Conservation (phyloP, 2,888 invertebrate species). For the Ectemnius lituratus region DNA sequence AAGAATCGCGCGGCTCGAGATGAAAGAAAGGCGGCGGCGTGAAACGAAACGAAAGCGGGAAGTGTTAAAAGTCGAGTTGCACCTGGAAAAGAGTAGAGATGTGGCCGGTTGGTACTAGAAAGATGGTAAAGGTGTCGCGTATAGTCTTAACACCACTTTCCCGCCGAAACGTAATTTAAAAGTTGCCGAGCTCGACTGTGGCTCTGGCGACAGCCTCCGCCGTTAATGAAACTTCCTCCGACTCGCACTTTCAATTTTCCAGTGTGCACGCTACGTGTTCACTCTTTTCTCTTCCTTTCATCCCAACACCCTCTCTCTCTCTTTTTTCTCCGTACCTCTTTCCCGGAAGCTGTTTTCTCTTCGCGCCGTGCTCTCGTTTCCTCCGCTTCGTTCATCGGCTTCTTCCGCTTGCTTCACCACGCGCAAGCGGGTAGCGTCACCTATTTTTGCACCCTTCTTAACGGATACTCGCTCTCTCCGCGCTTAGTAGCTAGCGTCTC, state of each 20-base stretch:
- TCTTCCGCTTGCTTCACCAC: constrained; percentile 12
- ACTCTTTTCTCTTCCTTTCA: not conserved
- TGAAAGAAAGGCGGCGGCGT: constrained; percentile 1
- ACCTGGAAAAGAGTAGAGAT: not conserved
- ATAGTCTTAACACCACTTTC: constrained; percentile 63
- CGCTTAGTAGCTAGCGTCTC: not conserved
- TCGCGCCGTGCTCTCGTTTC: not conserved
- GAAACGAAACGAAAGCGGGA: constrained; percentile 1
- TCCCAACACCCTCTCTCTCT: not conserved
- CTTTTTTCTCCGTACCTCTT: constrained; percentile 12
- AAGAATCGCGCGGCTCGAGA: constrained; percentile 3
- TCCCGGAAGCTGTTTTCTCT: constrained; percentile 1
- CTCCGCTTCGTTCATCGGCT: constrained; percentile 9
- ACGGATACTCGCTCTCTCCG: constrained; percentile 31
- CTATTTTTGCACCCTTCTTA: constrained; percentile 41
- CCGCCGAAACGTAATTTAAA: constrained; percentile 75
- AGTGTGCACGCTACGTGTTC: constrained; percentile 37
- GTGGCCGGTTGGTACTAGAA: not conserved
- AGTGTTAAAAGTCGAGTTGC: not conserved
- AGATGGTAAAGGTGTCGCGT: constrained; percentile 36
- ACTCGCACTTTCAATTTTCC: constrained; percentile 74
- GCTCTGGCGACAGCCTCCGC: constrained; percentile 61
- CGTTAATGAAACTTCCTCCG: constrained; percentile 74
- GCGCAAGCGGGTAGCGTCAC: not conserved
- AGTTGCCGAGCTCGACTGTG: constrained; percentile 68